Evolutionary conservation across 2,888 invertebrate species (phyloP), one percentile per base, ranked within the genome.

Genomic region (Steromphala cineraria): DNA sequence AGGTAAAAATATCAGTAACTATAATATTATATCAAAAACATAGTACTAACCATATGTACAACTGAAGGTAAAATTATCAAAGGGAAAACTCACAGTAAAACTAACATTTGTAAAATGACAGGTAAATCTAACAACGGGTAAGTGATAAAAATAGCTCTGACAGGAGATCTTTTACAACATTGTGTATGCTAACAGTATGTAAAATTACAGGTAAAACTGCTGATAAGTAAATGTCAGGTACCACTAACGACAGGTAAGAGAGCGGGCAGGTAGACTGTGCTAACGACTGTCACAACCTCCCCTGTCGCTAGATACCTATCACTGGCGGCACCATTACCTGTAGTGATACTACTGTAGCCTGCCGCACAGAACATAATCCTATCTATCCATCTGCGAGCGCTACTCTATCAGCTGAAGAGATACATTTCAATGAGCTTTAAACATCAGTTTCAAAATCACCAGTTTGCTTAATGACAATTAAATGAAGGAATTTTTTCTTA

Each of bases 391-490:
- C 36, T 19, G 13, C 5, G 3, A 71, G 40, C 28, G 28, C 28
- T 71, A 71, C 40, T 36, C n/a, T 71, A 40, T 71, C 71, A 40
- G 40, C 31, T 40, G 62, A 36, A 36, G 31, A 71, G 71, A 31
- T 71, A 71, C 40, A 71, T 71, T 71, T 71, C 71, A 71, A 31
- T 56, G 56, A 24, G 21, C 10, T 56, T 24, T 36, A 36, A 36
- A 36, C 28, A 31, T 71, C 28, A 71, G 31, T 19, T 71, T 71
- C 36, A 71, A 71, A 71, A 71, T 71, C 71, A 71, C 71, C 71
- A 36, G 71, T 71, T 71, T 36, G 28, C 19, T 36, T 71, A 71
- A 71, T 71, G 71, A 71, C 71, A 71, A 71, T 71, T 71, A 71
- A 71, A 36, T 71, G 71, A 71, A n/a, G 36, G 31, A 36, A 10